A percentile compares a stretch with the other conserved stretches of the same genome.
These are phyloP conservation scores for Hylyphantes graminicola DNA, from an alignment of 1,140 invertebrate species.

Conservation along the genomic window DNA sequence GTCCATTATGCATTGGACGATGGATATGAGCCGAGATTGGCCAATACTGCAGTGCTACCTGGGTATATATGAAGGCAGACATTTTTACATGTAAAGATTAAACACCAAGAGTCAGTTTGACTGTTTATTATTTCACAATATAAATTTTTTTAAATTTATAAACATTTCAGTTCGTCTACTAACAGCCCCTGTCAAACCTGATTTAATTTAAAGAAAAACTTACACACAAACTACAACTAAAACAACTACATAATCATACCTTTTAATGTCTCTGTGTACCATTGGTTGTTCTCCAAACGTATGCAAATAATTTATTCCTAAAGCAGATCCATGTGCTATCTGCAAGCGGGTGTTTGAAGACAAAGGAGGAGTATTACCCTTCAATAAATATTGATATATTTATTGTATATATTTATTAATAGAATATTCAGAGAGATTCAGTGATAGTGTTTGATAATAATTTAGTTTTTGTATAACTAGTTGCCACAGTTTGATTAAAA, in stretches of 20 bases:
- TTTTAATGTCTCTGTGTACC: slow-evolving; percentile 89
- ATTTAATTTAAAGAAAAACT: not conserved
- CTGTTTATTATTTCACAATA: not conserved
- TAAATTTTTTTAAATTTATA: too few relatives aligned
- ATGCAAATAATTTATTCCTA: slow-evolving; percentile 91
- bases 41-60: too few relatives aligned
- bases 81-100: not conserved
- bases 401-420: too few relatives aligned
- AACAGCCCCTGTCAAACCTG: too few relatives aligned
- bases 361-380: slow-evolving; percentile 74
- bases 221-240: too few relatives aligned
- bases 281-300: slow-evolving; percentile 81
- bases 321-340: slow-evolving; percentile 85
- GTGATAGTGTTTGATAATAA: too few relatives aligned
- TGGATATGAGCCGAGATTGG: too few relatives aligned
- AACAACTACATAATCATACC: slow-evolving; percentile 16
- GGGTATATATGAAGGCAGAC: not conserved
- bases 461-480: too few relatives aligned
- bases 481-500: too few relatives aligned
- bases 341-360: slow-evolving; percentile 80
- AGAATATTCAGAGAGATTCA: too few relatives aligned
- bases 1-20: too few relatives aligned
- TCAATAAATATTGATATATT: not conserved
- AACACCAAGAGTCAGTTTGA: not conserved
- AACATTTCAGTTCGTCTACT: too few relatives aligned